Conservation (phyloP, 2,888 invertebrate species). For the Boloria selene region DNA sequence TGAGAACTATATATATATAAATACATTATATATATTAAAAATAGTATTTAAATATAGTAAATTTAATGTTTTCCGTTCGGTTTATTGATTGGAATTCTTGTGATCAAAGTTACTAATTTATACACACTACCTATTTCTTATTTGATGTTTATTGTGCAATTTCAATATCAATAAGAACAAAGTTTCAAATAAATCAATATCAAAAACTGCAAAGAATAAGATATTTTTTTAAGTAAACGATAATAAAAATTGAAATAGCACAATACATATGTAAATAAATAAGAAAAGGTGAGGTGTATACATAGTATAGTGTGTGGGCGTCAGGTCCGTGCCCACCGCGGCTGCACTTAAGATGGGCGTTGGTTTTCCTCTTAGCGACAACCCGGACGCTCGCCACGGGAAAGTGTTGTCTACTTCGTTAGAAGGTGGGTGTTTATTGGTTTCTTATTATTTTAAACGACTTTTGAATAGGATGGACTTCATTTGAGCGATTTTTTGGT, state of each 20-base stretch:
- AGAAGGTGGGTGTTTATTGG: slow-evolving; percentile 69
- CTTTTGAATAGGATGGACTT: background rate
- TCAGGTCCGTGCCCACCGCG: slow-evolving; percentile 88
- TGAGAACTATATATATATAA: too few relatives aligned
- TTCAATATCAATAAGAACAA: background rate
- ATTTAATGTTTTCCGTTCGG: background rate
- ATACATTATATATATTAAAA: background rate
- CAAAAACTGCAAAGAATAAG: too few relatives aligned
- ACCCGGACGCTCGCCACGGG: slow-evolving; percentile 87
- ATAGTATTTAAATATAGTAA: background rate
- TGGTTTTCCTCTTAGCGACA: slow-evolving; percentile 89
- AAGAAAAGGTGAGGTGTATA: slow-evolving; percentile 30
- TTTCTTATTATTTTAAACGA: background rate
- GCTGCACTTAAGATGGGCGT: slow-evolving; percentile 94
- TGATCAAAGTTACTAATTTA: slow-evolving; percentile 1
- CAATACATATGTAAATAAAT: background rate
- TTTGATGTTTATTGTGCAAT: slow-evolving; percentile 1
- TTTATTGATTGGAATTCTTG: background rate
- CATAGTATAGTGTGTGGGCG: slow-evolving; percentile 60
- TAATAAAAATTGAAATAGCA: background rate
- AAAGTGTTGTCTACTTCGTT: slow-evolving; percentile 84
- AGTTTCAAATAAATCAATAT: too few relatives aligned
- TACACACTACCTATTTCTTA: slow-evolving; percentile 5
- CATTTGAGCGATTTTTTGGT: too few relatives aligned
- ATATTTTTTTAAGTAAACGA: too few relatives aligned